phyloP scores from a whole-genome alignment of 2,797 vertebrate species.

The Pyrocephalus nanus region DNA sequence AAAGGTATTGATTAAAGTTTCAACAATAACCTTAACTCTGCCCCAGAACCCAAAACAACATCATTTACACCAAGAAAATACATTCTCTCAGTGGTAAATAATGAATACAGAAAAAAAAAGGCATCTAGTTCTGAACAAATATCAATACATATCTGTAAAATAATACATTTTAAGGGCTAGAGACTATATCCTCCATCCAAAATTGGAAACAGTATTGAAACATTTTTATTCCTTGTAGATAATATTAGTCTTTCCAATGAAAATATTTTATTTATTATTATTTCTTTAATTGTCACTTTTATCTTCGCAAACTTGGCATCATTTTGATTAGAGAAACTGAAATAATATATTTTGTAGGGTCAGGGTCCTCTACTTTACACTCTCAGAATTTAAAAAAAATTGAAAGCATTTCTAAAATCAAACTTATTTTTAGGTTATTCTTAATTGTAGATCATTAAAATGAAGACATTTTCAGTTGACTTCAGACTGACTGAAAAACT shows the following conservation, averaged over 20 bases:
- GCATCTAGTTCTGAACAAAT: neutral
- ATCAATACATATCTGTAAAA: neutral
- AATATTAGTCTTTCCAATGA: neutral
- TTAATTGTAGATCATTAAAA: neutral
- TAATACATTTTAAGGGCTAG: neutral
- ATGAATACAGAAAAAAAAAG: neutral
- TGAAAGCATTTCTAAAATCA: neutral
- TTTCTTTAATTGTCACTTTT: neutral
- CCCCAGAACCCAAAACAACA: neutral
- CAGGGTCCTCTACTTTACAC: neutral
- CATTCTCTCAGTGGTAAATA: conserved; percentile 16
- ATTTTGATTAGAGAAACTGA: neutral
- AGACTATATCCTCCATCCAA: neutral
- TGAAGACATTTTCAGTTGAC: neutral
- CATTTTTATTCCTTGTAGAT: neutral
- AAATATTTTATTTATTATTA: neutral
- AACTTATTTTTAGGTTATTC: neutral
- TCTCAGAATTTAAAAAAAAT: neutral
- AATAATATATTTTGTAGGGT: neutral
- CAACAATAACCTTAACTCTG: conserved; percentile 37
- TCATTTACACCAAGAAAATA: conserved; percentile 23
- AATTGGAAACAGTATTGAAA: neutral
- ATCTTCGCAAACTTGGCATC: neutral
- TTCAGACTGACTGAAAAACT: neutral
- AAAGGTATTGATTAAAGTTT: conserved; percentile 34